Conservation (phyloP, 2,113 vertebrate species). For the Amblyornis subalaris region DNA sequence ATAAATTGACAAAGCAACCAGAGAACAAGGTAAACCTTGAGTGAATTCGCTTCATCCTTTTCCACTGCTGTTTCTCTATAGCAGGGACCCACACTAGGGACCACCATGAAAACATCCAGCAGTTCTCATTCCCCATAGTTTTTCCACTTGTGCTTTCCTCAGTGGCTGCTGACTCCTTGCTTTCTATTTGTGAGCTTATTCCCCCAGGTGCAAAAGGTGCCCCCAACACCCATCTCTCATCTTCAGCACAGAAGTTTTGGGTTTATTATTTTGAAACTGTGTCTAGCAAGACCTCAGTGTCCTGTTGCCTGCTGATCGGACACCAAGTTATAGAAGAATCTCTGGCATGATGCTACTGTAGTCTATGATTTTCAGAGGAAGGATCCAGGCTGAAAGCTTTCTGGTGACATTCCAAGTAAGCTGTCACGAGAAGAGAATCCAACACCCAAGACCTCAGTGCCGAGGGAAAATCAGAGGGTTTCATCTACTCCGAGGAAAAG, state of each 20-base stretch:
- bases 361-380: not conserved
- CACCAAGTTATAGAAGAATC: not conserved
- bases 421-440: slow-evolving; percentile 47
- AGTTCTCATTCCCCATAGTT: not conserved
- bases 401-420: slow-evolving; percentile 31
- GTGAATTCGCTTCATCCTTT: not conserved
- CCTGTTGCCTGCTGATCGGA: not conserved
- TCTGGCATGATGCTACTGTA: not conserved
- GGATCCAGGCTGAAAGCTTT: slow-evolving; percentile 30
- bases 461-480: slow-evolving; percentile 36
- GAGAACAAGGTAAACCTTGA: not conserved
- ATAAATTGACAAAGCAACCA: not conserved
- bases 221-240: not conserved
- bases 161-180: not conserved
- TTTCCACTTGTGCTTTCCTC: not conserved
- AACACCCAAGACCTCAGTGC: slow-evolving; percentile 8
- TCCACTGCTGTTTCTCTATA: not conserved
- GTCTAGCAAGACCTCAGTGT: not conserved
- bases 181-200: not conserved
- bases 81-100: not conserved
- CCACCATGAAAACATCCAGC: not conserved
- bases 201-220: not conserved
- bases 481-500: slow-evolving; percentile 7
- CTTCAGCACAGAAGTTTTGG: not conserved
- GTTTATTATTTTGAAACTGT: not conserved